Percentiles rank a stretch among this genome's conserved stretches.
Evolutionary conservation across 2,888 invertebrate genomes (phyloP).

Genomic region (Masnerella sp.): DNA sequence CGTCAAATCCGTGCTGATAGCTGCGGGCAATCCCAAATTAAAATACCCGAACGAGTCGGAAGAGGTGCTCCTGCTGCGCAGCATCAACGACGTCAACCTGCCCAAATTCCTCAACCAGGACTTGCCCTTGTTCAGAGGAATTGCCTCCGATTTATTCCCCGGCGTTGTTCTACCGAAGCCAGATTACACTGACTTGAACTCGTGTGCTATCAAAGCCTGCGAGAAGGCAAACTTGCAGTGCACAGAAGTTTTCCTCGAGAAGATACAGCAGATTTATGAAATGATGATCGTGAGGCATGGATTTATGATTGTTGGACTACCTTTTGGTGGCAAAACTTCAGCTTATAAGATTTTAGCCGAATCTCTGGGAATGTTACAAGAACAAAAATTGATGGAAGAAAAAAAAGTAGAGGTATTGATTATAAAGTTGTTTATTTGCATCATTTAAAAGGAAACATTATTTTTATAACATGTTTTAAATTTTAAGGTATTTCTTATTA

Average conservation of each 20-base stretch:
- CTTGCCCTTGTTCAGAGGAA: conserved; percentile 91
- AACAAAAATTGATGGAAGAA: conserved; percentile 87
- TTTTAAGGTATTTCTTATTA: too few species aligned
- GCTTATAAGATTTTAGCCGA: conserved; percentile 80
- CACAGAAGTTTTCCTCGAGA: conserved; percentile 81
- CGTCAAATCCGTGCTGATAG: conserved; percentile 94
- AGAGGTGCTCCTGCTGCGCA: conserved; percentile 90
- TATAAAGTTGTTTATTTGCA: too few species aligned
- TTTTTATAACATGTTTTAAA: too few species aligned
- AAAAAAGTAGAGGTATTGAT: conserved; percentile 84
- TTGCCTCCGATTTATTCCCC: conserved; percentile 95
- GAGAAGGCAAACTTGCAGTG: conserved; percentile 88
- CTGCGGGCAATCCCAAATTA: conserved; percentile 93
- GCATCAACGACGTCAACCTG: conserved; percentile 95
- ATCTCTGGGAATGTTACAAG: conserved; percentile 87
- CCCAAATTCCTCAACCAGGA: conserved; percentile 95
- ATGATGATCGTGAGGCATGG: conserved; percentile 83
- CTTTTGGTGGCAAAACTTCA: conserved; percentile 81
- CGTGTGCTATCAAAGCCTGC: conserved; percentile 87
- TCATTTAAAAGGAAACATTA: too few species aligned
- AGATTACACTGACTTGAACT: conserved; percentile 86
- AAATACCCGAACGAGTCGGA: conserved; percentile 93
- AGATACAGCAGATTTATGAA: conserved; percentile 82
- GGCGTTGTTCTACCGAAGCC: conserved; percentile 88
- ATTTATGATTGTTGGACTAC: conserved; percentile 82